phyloP scores from a whole-genome alignment of 92 coral and sea anemone genomes.

The Pocillopora grandis region DNA sequence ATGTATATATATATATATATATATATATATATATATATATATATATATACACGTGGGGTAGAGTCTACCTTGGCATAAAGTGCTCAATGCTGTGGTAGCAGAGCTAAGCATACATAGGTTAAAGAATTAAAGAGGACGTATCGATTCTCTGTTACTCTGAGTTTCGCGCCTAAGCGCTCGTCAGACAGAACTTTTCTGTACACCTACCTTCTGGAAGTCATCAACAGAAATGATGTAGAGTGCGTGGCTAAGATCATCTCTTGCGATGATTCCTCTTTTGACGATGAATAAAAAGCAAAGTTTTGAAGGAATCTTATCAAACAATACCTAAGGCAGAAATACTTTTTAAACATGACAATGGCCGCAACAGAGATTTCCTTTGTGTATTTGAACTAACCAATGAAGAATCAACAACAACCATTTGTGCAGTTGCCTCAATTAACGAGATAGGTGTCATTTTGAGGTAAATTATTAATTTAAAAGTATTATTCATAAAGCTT shows the following conservation, averaged over 20 bases:
- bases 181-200: background rate
- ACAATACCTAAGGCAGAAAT: slow-evolving; percentile 39
- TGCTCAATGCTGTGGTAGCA: too few relatives aligned
- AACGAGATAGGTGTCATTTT: slow-evolving; percentile 18
- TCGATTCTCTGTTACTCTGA: too few relatives aligned
- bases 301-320: slow-evolving; percentile 50
- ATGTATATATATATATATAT: too few relatives aligned
- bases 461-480: background rate
- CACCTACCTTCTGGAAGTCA: slow-evolving; percentile 6
- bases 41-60: too few relatives aligned
- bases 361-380: slow-evolving; percentile 43
- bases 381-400: slow-evolving; percentile 44
- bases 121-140: too few relatives aligned
- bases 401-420: slow-evolving; percentile 16
- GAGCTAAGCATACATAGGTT: too few relatives aligned
- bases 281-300: background rate
- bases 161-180: too few relatives aligned
- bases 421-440: slow-evolving; percentile 35
- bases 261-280: slow-evolving; percentile 30
- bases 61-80: too few relatives aligned
- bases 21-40: too few relatives aligned
- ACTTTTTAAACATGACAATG: slow-evolving; percentile 47
- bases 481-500: background rate
- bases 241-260: slow-evolving; percentile 10
- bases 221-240: slow-evolving; percentile 5